Evolutionary conservation across 2,888 invertebrate species (phyloP).

Genomic region (Hyppa rectilinea): DNA sequence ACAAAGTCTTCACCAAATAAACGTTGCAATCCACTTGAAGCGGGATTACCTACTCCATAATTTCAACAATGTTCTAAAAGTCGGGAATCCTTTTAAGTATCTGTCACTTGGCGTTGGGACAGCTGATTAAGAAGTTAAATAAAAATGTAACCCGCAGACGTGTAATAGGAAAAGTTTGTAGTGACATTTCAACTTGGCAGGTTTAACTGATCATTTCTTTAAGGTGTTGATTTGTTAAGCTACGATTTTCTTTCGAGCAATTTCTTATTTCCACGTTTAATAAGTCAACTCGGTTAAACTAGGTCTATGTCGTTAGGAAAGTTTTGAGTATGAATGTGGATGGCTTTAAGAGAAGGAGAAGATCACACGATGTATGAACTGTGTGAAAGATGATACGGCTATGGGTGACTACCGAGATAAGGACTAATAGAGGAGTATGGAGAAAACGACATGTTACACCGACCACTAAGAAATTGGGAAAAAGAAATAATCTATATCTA

Average conservation of each 20-base stretch:
- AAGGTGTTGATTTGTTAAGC: constrained; percentile 28
- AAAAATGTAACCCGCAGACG: constrained; percentile 72
- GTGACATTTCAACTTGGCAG: constrained; percentile 53
- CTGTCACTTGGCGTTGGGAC: constrained; percentile 76
- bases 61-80: constrained; percentile 73
- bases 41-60: constrained; percentile 57
- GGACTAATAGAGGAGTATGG: no score
- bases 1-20: constrained; percentile 19
- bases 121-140: constrained; percentile 78
- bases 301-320: no score
- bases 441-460: no score
- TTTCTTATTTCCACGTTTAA: no score
- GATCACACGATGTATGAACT: no score
- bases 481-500: no score
- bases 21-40: constrained; percentile 23
- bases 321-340: no score
- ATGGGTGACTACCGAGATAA: no score
- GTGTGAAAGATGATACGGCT: no score
- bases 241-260: not conserved
- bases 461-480: no score
- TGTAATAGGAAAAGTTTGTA: constrained; percentile 77
- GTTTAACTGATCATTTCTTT: constrained; percentile 49
- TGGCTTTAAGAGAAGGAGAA: no score
- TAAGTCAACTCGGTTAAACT: no score
- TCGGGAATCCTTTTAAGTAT: constrained; percentile 75